Evolutionary conservation across 1,140 invertebrate species (phyloP), one percentile per base, ranked within the genome.

Genomic region (Teleopsis dalmanni): DNA sequence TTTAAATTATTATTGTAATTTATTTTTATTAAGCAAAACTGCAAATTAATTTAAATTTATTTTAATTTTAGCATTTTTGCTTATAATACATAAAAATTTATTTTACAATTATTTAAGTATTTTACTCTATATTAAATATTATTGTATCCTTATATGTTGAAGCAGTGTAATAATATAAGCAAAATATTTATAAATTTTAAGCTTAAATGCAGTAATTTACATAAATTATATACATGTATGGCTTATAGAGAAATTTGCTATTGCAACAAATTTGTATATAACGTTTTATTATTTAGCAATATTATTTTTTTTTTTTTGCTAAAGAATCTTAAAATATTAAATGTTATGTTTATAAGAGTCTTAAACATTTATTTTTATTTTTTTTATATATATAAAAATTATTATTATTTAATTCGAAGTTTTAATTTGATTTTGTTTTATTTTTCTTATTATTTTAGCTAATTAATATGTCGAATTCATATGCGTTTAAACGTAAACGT

Each of bases 401-500:
- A 18, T 29, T 22, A 8, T 16, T 13, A n/a, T n/a, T 9, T 26
- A 23, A 23, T 42, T 14, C 7, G 13, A 8, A 8, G 27, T 29
- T 29, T 29, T 29, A 8, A 29, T 29, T 7, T 29, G 27, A 8
- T 29, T 29, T 29, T 29, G 27, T 29, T 14, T 31, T 31, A 29
- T 19, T 10, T 19, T 31, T 43, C 25, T 27, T 42, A n/a, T 9
- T 42, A 26, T 27, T 8, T 13, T n/a, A 16, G 25, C 14, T 26
- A 26, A 16, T 19, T 29, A 43, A 43, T 43, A 43, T 43, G 41
- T 43, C 19, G 41, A 43, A 43, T 43, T 43, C 41, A 19, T 43
- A 42, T 14, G 27, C 26, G n/a, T 31, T 13, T 21, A 43, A 43
- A 42, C 27, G 31, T 43, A 18, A n/a, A n/a, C n/a, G n/a, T n/a